Evolutionary conservation across 2,113 vertebrate species (phyloP), one percentile per base, ranked within the genome.

Genomic region (Calidris pugnax): DNA sequence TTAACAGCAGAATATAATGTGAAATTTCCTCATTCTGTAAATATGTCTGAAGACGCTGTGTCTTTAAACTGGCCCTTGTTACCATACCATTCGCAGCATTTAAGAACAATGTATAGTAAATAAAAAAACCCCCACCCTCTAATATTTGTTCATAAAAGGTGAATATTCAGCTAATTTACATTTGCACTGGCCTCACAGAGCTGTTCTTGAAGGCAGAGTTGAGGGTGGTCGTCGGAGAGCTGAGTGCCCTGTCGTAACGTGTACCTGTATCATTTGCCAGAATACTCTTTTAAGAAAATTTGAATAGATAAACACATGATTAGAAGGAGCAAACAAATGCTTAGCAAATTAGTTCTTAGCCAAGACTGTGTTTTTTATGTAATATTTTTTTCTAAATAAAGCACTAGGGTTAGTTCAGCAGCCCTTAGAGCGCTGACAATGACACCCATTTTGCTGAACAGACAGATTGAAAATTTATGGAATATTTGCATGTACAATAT

Each of bases 111-210:
- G 35, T 53, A 75, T 6, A 82, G 6, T 64, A 93, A 93, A 41
- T 67, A 95, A 78, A 95, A 80, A 11, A 19, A 45, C 16, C 37
- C 56, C 0, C 17, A 93, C 24, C 0, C 17, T 94, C 24, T 48
- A 91, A 79, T 90, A 66, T 93, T 85, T 94, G 57, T 93, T 95
- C n/a, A 56, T 74, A 66, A 82, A 95, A 81, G 51, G 67, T 84
- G 43, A 96, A 57, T 86, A 80, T 69, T 91, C 22, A 41, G 50
- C 48, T 75, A 75, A 74, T 77, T 93, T 92, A 60, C 45, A 63
- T 9, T 60, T 15, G 12, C 37, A 18, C 59, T 73, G 41, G 33
- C 12, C 41, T 86, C 15, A 30, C 50, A 77, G 14, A 87, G 45
- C 9, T 80, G 45, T 71, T 97, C 56, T 33, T 56, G 69, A 67